phyloP scores from a whole-genome alignment of 2,888 invertebrate genomes.

The Oligia latruncula region DNA sequence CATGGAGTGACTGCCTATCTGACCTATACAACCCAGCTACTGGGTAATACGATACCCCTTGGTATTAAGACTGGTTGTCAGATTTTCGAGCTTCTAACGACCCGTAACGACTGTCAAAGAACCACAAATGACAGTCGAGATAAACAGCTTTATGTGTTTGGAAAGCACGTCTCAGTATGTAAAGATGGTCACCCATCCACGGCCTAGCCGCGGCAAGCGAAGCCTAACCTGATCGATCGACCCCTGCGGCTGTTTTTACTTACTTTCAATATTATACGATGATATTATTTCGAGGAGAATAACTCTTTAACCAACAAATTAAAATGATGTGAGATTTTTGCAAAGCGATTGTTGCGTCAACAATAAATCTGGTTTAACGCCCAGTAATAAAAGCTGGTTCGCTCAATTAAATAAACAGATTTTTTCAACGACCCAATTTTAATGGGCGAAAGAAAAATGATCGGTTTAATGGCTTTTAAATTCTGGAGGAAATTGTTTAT shows the following conservation, averaged over 20 bases:
- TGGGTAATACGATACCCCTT: background rate
- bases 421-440: constrained; percentile 41
- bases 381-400: constrained; percentile 47
- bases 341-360: constrained; percentile 5
- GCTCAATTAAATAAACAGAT: constrained; percentile 55
- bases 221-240: too few relatives aligned
- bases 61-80: background rate
- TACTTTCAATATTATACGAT: background rate
- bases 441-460: constrained; percentile 23
- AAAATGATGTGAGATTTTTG: constrained; percentile 3
- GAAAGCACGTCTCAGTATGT: too few relatives aligned
- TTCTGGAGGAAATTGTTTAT: constrained; percentile 16
- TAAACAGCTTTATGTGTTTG: too few relatives aligned
- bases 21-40: background rate
- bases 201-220: too few relatives aligned
- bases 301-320: background rate
- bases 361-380: constrained; percentile 34
- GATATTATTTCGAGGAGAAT: background rate
- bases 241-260: too few relatives aligned
- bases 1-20: background rate
- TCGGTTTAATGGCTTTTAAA: constrained; percentile 23
- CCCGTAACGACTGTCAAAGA: too few relatives aligned
- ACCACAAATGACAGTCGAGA: too few relatives aligned
- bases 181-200: too few relatives aligned
- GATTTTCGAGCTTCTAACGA: background rate